Evolutionary conservation across 2,888 invertebrate genomes (phyloP).

Genomic region (Catocala sponsa): DNA sequence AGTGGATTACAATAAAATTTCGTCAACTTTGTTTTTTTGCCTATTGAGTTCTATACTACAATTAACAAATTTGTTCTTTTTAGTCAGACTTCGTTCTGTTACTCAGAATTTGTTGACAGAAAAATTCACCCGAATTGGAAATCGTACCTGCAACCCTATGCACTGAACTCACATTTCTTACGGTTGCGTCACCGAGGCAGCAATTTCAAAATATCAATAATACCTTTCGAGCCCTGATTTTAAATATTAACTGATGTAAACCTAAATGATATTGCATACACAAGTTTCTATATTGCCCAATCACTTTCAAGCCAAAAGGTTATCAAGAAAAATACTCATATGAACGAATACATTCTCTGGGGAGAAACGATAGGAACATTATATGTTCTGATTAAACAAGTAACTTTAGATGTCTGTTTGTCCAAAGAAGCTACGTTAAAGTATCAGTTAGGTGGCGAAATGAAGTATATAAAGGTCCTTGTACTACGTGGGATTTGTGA

Average conservation of each 20-base stretch:
- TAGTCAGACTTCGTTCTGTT: too few relatives aligned
- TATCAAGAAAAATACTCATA: not conserved
- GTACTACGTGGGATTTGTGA: not conserved
- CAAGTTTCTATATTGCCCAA: constrained; percentile 20
- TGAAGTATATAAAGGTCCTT: not conserved
- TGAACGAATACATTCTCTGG: constrained; percentile 7
- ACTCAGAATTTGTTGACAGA: too few relatives aligned
- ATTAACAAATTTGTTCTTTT: too few relatives aligned
- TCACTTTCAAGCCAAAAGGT: constrained; percentile 15
- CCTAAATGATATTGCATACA: constrained; percentile 22
- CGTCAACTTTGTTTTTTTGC: too few relatives aligned
- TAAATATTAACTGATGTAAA: constrained; percentile 4
- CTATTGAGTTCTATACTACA: too few relatives aligned
- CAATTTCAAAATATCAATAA: too few relatives aligned
- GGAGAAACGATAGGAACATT: not conserved
- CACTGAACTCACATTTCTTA: too few relatives aligned
- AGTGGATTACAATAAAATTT: too few relatives aligned
- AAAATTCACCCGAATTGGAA: too few relatives aligned
- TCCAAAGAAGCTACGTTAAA: not conserved
- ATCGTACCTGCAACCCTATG: too few relatives aligned
- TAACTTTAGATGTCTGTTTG: not conserved
- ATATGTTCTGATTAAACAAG: not conserved
- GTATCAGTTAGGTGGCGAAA: not conserved
- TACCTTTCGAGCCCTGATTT: not conserved
- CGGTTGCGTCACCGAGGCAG: too few relatives aligned